Conservation (phyloP, 2,888 invertebrate species). For the Mantis religiosa region DNA sequence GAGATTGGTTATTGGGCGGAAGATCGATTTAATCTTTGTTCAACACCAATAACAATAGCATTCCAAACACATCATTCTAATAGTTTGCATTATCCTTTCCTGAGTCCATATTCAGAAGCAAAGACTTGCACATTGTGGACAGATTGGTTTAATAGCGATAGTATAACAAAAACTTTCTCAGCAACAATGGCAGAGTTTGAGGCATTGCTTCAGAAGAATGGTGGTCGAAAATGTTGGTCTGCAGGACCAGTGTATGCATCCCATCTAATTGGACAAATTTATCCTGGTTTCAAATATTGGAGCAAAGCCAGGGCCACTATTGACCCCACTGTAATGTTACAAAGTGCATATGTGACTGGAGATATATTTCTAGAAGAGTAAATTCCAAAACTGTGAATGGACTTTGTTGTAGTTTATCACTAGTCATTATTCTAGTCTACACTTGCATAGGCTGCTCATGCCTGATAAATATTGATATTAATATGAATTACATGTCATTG, state of each 20-base stretch:
- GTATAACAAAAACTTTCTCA: constrained; percentile 19
- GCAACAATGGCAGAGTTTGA: constrained; percentile 28
- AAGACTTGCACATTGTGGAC: constrained; percentile 26
- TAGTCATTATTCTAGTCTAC: background rate
- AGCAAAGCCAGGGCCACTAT: constrained; percentile 8
- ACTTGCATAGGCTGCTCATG: background rate
- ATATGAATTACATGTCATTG: background rate
- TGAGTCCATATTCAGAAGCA: constrained; percentile 17
- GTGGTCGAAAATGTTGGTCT: constrained; percentile 29
- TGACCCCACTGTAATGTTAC: constrained; percentile 23
- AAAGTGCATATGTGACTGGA: constrained; percentile 27
- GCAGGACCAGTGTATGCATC: constrained; percentile 27
- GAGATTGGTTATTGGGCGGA: constrained; percentile 24
- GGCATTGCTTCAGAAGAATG: constrained; percentile 25
- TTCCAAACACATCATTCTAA: constrained; percentile 19
- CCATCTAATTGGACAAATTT: constrained; percentile 24
- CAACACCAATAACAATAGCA: constrained; percentile 24
- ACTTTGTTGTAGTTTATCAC: background rate
- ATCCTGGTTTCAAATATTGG: constrained; percentile 28
- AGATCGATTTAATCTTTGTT: constrained; percentile 15
- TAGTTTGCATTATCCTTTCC: constrained; percentile 8
- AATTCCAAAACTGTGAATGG: background rate
- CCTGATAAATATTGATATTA: background rate
- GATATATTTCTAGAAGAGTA: constrained; percentile 11
- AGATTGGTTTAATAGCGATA: constrained; percentile 26